Base-by-base conservation (phyloP, 2,888 invertebrate genomes). In the Torymus tubicola region DNA sequence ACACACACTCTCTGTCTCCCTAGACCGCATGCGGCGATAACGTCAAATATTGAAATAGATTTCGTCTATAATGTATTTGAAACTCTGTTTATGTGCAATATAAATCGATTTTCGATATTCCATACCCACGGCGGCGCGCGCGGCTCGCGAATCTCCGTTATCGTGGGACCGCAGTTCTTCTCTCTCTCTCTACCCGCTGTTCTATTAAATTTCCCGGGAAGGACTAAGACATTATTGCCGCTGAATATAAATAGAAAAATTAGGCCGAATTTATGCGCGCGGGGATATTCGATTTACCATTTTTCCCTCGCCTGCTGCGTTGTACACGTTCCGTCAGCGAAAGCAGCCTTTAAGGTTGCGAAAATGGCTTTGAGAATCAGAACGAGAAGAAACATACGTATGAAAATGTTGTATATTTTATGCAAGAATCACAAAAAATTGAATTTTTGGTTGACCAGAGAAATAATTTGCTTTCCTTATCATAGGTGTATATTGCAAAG, bases 51-150 rank as follows among this genome's bases (percentile, higher is more conserved):
- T 52, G 63, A 74, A 79, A 78, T 78, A 68, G 72, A 60, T 67
- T 78, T 69, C 55, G 24, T 61, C 12, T 63, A 61, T 57, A 63
- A 63, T 68, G 50, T 63, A 72, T 65, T 55, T 67, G 69, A 63
- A 31, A 75, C 55, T 65, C 75, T 53, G 75, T 76, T 67, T 71
- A 71, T 71, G 61, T 75, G 60, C 63, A 74, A 79, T 74, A 69
- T 73, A 60, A 74, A 80, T 80, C 76, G 75, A 80, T 80, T 80
- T 76, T 80, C 80, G 61, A 80, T 80, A 80, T 67, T 67, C 71
- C 71, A 53, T 80, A 42, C 42, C 42, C 42, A 8, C 42, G 42
- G 42, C 42, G 42, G 42, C n/a, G 42, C 42, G 42, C 42, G 42
- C 42, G 8, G 42, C 42, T 75, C 58, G 31, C 13, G 55, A 75